Conservation (phyloP, 2,113 vertebrate species). For the Anoura caudifer region DNA sequence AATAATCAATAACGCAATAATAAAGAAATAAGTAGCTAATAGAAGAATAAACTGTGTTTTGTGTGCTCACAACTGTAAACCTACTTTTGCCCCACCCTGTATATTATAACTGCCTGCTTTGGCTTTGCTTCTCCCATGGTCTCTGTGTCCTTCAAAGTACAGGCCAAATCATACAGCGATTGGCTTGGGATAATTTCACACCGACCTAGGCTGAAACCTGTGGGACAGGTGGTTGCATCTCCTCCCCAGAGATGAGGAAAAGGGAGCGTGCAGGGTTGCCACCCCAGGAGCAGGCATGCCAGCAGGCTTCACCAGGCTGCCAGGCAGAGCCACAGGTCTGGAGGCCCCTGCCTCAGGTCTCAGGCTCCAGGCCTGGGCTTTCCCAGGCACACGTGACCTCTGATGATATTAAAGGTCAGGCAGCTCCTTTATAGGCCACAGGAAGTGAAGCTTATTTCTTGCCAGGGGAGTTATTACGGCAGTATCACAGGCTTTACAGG, state of each 20-base stretch:
- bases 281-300: accelerated
- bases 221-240: accelerated
- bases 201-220: no score
- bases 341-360: background rate
- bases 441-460: constrained; percentile 61
- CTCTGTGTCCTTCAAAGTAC: accelerated
- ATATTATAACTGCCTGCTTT: background rate
- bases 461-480: constrained; percentile 58
- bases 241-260: background rate
- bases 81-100: background rate
- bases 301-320: background rate
- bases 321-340: background rate
- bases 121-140: background rate
- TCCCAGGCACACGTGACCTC: background rate
- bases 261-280: background rate
- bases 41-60: background rate
- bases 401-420: constrained; percentile 56
- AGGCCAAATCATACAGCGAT: accelerated
- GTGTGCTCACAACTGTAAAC: background rate
- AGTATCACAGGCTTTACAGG: constrained; percentile 69
- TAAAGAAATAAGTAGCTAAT: background rate
- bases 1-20: background rate
- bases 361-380: background rate
- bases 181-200: no score
- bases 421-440: constrained; percentile 34